These are phyloP conservation scores for Passer domesticus DNA, from an alignment of 2,113 vertebrate genomes.

Conservation along the genomic window DNA sequence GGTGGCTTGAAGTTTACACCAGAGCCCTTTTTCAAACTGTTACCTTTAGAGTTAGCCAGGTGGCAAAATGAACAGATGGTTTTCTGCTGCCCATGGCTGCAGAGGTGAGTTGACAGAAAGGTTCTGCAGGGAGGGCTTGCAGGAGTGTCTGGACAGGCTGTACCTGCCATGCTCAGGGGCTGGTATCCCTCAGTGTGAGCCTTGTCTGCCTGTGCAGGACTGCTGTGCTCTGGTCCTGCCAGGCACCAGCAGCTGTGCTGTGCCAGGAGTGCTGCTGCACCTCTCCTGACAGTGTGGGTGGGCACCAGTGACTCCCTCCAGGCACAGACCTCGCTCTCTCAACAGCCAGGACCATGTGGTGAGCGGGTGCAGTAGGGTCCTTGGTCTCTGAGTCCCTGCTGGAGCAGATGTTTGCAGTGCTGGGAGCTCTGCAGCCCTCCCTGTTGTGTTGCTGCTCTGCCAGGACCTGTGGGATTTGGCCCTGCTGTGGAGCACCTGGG, in stretches of 20 bases:
- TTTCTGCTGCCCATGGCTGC: neutral
- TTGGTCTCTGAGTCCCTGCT: neutral
- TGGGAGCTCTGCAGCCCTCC: neutral
- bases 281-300: rapidly evolving
- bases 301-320: neutral
- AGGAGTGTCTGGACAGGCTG: neutral
- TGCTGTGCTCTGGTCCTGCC: neutral
- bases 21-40: neutral
- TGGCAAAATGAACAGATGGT: neutral
- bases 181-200: neutral
- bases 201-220: neutral
- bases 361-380: neutral
- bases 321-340: neutral
- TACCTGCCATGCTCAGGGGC: neutral
- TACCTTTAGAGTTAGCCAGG: neutral
- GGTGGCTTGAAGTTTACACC: neutral
- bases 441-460: neutral
- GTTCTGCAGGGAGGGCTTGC: neutral
- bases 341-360: neutral
- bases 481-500: neutral
- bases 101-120: neutral
- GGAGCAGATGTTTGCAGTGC: neutral
- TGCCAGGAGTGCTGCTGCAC: neutral
- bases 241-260: neutral
- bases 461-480: neutral